phyloP scores from a whole-genome alignment of 2,888 invertebrate species.

The Nysson spinosus region DNA sequence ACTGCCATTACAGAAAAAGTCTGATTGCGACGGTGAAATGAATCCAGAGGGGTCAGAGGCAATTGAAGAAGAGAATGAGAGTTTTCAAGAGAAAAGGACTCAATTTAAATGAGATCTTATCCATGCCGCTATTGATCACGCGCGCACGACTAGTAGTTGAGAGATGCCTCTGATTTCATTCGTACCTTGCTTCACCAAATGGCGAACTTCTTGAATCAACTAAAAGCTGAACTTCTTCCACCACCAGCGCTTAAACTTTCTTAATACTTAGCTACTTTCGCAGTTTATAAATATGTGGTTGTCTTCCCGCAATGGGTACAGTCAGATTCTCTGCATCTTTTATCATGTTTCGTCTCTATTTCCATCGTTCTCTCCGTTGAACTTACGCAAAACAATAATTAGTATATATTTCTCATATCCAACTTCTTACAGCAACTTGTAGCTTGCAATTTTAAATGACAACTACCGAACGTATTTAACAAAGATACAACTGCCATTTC shows the following conservation, averaged over 20 bases:
- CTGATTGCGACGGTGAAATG: not conserved
- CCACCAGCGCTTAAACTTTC: conserved; percentile 12
- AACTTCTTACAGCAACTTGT: not conserved
- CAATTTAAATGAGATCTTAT: conserved; percentile 62
- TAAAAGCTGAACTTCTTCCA: conserved; percentile 21
- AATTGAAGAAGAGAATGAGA: not conserved
- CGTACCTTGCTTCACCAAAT: conserved; percentile 16
- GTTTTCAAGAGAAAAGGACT: conserved; percentile 16
- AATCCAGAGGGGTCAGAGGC: not conserved
- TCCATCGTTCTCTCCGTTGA: not conserved
- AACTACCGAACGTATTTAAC: no score
- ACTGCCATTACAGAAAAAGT: no score
- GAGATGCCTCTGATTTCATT: conserved; percentile 36
- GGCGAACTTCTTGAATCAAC: conserved; percentile 33
- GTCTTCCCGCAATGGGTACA: not conserved
- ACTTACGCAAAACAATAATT: not conserved
- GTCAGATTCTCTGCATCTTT: conserved; percentile 19
- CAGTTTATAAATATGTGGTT: conserved; percentile 25
- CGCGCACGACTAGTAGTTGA: conserved; percentile 17
- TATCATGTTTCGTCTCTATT: not conserved
- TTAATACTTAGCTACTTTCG: conserved; percentile 35
- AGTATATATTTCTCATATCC: no score
- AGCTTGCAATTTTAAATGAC: not conserved
- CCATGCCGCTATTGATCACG: conserved; percentile 50
- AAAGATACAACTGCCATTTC: no score